Percentiles rank a stretch among this genome's conserved stretches.
phyloP scores from a whole-genome alignment of 2,113 vertebrate genomes.

The Cephalopholis sonnerati region DNA sequence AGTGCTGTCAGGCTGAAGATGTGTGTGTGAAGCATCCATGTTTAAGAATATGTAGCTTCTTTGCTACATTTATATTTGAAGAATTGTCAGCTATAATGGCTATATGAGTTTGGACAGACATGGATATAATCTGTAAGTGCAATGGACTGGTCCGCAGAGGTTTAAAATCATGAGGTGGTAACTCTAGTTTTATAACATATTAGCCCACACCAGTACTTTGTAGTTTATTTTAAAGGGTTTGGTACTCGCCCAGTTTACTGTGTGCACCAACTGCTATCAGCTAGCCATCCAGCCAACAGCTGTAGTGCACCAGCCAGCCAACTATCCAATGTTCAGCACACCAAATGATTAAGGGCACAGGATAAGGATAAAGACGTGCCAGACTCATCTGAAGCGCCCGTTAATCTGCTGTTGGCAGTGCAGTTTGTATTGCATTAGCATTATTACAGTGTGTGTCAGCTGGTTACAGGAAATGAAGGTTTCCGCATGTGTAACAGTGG shows the following conservation, averaged over 20 bases:
- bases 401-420: conserved; percentile 61
- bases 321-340: conserved; percentile 14
- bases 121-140: too few relatives aligned
- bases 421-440: conserved; percentile 47
- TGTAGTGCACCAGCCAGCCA: conserved; percentile 20
- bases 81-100: too few relatives aligned
- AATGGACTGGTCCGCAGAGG: too few relatives aligned
- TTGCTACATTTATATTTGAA: too few relatives aligned
- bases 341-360: conserved; percentile 54
- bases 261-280: conserved; percentile 1
- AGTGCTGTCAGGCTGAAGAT: too few relatives aligned
- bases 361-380: conserved; percentile 51
- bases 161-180: too few relatives aligned
- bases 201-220: neutral
- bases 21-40: too few relatives aligned
- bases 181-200: neutral
- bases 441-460: conserved; percentile 49
- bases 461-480: conserved; percentile 22
- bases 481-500: conserved; percentile 6
- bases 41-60: too few relatives aligned
- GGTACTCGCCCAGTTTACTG: neutral
- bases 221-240: conserved; percentile 8
- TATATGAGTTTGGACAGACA: too few relatives aligned
- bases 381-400: conserved; percentile 44
- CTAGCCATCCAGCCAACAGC: conserved; percentile 14